These are phyloP conservation scores for Eubucco bourcierii DNA, from an alignment of 2,113 vertebrate species.

Conservation along the genomic window DNA sequence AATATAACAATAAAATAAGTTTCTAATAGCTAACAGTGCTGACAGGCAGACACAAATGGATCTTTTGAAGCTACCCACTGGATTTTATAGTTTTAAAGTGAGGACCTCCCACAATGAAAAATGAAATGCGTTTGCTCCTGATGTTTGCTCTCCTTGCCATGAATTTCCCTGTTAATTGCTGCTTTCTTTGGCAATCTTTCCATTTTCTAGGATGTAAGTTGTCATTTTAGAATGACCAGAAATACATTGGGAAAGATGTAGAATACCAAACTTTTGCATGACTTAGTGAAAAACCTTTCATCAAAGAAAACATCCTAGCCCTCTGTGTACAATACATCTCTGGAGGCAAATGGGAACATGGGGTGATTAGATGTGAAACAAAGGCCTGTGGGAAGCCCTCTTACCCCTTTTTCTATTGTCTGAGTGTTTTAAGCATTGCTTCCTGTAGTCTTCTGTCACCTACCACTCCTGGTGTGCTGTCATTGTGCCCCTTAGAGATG, in stretches of 20 bases:
- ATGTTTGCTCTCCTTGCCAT: neutral
- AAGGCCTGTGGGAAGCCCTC: neutral
- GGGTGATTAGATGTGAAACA: neutral
- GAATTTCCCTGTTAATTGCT: neutral
- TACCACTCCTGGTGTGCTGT: neutral
- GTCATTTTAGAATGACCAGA: neutral
- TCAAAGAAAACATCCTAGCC: neutral
- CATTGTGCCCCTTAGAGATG: neutral
- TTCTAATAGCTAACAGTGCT: neutral
- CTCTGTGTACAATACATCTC: neutral
- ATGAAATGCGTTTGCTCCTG: neutral
- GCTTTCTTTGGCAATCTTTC: neutral
- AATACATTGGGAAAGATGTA: neutral
- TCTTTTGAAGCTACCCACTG: neutral
- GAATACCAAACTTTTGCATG: neutral
- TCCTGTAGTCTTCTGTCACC: neutral
- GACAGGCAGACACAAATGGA: neutral
- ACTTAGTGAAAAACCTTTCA: neutral
- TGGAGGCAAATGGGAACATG: neutral
- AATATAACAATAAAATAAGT: neutral
- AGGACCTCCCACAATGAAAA: neutral
- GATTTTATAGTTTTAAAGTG: neutral
- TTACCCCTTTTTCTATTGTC: rapidly evolving
- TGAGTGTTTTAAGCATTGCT: neutral
- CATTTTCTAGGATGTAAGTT: neutral